These are phyloP conservation scores for Botia almorhae DNA, from an alignment of 2,797 vertebrate species.

Conservation along the genomic window DNA sequence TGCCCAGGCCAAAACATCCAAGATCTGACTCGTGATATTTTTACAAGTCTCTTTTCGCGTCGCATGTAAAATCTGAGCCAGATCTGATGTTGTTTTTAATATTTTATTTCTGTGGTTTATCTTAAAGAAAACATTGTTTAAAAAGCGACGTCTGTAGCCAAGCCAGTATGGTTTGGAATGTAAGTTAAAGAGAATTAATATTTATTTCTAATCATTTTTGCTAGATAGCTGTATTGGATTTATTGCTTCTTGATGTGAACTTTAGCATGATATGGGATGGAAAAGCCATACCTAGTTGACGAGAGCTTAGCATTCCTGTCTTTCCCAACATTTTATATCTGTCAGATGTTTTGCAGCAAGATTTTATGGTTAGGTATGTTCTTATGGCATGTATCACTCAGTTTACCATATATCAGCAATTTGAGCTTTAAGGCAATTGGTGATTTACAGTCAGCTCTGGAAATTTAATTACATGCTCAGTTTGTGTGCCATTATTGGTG, in stretches of 20 bases:
- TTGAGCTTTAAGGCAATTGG: constrained; percentile 72
- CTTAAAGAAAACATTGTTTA: constrained; percentile 74
- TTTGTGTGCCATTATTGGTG: constrained; percentile 69
- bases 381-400: constrained; percentile 74
- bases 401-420: constrained; percentile 76
- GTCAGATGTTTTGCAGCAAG: constrained; percentile 70
- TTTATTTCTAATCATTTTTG: constrained; percentile 73
- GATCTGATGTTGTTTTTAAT: constrained; percentile 55
- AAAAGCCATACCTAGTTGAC: constrained; percentile 86
- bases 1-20: constrained; percentile 51
- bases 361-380: constrained; percentile 71
- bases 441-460: constrained; percentile 75
- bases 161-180: constrained; percentile 82
- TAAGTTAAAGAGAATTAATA: constrained; percentile 80
- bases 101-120: constrained; percentile 63
- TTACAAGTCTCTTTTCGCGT: constrained; percentile 56
- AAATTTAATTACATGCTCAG: constrained; percentile 79
- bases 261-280: constrained; percentile 79
- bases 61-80: constrained; percentile 62
- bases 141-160: constrained; percentile 75
- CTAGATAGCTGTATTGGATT: constrained; percentile 82
- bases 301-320: constrained; percentile 70
- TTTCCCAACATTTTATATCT: constrained; percentile 63
- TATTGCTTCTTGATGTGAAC: constrained; percentile 75
- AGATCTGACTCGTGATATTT: constrained; percentile 49